Base-by-base conservation (phyloP, 2,888 invertebrate genomes). In the Neuroscelio doddi region DNA sequence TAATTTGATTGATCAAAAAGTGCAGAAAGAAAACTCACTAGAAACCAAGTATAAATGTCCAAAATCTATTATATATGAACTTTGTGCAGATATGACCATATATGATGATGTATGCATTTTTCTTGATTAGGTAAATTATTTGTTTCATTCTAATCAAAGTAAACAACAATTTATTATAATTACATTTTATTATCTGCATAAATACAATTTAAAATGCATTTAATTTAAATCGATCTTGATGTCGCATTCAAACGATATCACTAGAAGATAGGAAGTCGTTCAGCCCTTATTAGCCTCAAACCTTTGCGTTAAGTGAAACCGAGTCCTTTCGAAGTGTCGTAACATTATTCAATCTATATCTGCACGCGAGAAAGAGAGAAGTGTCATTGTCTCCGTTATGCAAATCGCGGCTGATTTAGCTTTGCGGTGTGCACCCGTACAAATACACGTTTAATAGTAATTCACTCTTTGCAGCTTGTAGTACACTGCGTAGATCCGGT, bases 301-400 rank as follows among this genome's bases (percentile, higher is more conserved):
- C 32, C 45, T 58, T 45, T 34, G 41, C 45, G 14, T 24, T 29
- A 32, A 64, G 52, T 44, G 53, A 64, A 64, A 64, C 56, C 58
- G 30, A 66, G 61, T 65, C 64, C 62, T 69, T 69, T 66, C 55
- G 58, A 53, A 63, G 66, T 63, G 65, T 69, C 50, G 68, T 39
- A 58, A 51, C 63, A 69, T 72, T 70, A 72, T 72, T 58, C 70
- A 72, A 72, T 72, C 65, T 52, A 49, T 34, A 46, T 55, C 44
- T 45, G 49, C 39, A 57, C 45, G 58, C 58, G 65, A 56, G 69
- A 64, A 66, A 66, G 57, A 71, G 55, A 69, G 51, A 63, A 70
- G 71, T 73, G 70, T 69, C 73, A 73, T 74, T 74, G 74, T 72
- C 72, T 76, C 70, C 70, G 64, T 72, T 74, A 70, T 73, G 74